Base-by-base conservation (phyloP, 2,113 vertebrate species). In the Sylvietta virens region DNA sequence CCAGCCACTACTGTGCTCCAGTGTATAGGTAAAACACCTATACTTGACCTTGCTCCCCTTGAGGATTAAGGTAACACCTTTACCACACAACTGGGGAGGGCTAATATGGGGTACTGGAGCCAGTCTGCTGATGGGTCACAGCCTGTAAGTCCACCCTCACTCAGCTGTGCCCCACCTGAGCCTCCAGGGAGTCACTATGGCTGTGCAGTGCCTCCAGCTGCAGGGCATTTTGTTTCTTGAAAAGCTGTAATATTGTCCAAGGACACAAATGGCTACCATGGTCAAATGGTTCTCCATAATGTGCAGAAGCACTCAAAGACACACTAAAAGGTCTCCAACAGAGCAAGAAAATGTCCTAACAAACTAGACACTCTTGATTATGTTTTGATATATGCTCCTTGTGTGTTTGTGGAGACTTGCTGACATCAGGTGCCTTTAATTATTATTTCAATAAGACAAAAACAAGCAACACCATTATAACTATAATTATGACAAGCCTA, bases 251-350 rank as follows among this genome's bases (percentile, higher is more conserved):
- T 39, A 17, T 1, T 83, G 58, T 26, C 28, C 44, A 57, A 73
- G 37, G 12, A 77, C 73, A 72, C 8, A 62, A 88, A 86, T 3
- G 4, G 26, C 27, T 54, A 77, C n/a, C 5, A 9, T 15, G 10
- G 44, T 21, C 51, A 70, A 48, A 39, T 14, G 22, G 30, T n/a
- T 84, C 39, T 40, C 35, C 6, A 3, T 5, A 31, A 57, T 5
- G 15, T 10, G 20, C 17, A 28, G 13, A 10, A 81, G 23, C 4
- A 5, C 30, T 62, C 30, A 47, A 1, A 3, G 1, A 13, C 57
- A 82, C 16, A 77, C 11, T 24, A 35, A 31, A 17, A 60, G 10
- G 39, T 58, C 23, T 61, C n/a, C 18, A 42, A 11, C 15, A n/a
- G 3, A 10, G 21, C 24, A 78, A 64, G 20, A 71, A 81, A 67